Conservation (phyloP, 2,113 vertebrate species). For the Podarcis muralis region DNA sequence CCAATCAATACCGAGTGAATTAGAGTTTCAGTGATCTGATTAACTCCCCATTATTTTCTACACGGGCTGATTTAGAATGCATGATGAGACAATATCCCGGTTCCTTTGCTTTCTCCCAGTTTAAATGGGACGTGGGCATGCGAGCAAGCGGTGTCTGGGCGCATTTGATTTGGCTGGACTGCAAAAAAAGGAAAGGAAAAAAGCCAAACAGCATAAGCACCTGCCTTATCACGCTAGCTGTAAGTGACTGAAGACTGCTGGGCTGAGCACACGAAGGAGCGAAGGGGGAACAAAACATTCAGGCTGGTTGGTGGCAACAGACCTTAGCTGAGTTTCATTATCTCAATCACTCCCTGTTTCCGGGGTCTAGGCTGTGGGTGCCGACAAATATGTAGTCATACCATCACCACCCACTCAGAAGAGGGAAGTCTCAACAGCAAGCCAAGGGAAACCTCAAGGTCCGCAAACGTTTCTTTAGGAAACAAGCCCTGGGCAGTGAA, state of each 20-base stretch:
- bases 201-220: constrained; percentile 77
- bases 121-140: constrained; percentile 87
- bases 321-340: not conserved
- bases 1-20: constrained; percentile 95
- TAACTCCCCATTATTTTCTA: constrained; percentile 98
- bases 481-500: no score
- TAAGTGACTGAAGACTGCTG: constrained; percentile 58
- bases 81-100: constrained; percentile 90
- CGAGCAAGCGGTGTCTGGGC: constrained; percentile 77
- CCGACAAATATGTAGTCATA: not conserved
- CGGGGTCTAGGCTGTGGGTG: not conserved
- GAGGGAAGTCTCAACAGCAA: not conserved
- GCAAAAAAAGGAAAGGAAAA: constrained; percentile 55
- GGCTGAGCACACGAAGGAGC: not conserved
- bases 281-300: not conserved
- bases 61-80: constrained; percentile 88
- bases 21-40: constrained; percentile 97
- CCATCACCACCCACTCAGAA: not conserved
- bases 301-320: not conserved
- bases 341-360: not conserved
- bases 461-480: not conserved
- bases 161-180: constrained; percentile 76
- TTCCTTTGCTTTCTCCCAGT: constrained; percentile 85
- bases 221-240: constrained; percentile 58
- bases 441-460: not conserved